phyloP scores from a whole-genome alignment of 1,140 invertebrate species.

The Ditylenchus dipsaci region DNA sequence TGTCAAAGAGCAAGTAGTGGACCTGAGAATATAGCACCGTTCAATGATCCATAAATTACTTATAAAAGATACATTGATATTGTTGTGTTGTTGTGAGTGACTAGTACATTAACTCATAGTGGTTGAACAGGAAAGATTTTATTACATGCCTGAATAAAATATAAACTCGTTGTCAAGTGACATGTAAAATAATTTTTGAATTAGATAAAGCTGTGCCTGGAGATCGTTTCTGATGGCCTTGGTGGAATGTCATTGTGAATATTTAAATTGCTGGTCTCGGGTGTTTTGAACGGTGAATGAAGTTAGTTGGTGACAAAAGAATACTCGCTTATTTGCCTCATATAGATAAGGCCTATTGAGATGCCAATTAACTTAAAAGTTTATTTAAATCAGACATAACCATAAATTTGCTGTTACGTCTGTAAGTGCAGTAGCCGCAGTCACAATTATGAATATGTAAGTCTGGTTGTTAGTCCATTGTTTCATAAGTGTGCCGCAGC shows the following conservation, averaged over 20 bases:
- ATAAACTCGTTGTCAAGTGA: too few relatives aligned
- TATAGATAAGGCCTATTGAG: not conserved
- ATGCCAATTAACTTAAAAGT: not conserved
- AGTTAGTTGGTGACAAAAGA: not conserved
- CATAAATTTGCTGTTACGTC: not conserved
- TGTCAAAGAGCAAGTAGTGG: not conserved
- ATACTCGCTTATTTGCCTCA: not conserved
- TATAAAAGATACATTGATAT: not conserved
- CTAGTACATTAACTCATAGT: too few relatives aligned
- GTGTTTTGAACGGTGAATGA: too few relatives aligned
- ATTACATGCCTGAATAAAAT: too few relatives aligned
- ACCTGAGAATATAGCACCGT: not conserved
- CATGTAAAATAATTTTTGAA: too few relatives aligned
- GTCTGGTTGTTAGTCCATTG: constrained; percentile 1
- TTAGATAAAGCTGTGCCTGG: too few relatives aligned
- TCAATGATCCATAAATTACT: not conserved
- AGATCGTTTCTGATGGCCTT: too few relatives aligned
- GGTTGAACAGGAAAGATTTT: too few relatives aligned
- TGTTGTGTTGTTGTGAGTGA: too few relatives aligned
- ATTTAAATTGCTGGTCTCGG: too few relatives aligned
- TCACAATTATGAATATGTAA: constrained; percentile 1
- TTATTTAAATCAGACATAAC: not conserved
- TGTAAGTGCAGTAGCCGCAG: not conserved
- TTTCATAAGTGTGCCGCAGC: constrained; percentile 17
- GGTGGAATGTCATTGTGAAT: too few relatives aligned